A percentile compares a stretch with the other conserved stretches of the same genome.
Conservation (phyloP, 1,140 invertebrate species). For the Drosophila nikananu region DNA sequence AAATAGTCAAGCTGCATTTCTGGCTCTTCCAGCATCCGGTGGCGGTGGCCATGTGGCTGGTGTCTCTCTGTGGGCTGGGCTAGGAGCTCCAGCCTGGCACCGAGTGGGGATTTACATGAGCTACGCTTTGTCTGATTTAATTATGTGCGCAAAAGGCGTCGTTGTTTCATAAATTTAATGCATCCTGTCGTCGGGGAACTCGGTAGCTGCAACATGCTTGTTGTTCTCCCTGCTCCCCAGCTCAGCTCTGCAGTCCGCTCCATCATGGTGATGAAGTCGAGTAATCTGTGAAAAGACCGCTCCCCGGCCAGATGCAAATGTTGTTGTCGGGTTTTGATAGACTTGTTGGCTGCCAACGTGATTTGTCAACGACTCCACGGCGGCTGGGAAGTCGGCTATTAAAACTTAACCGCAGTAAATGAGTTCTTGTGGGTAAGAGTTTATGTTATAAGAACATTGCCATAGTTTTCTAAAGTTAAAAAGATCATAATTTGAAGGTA, state of each 20-base stretch:
- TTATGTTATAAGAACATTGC: background rate
- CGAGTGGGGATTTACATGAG: conserved; percentile 71
- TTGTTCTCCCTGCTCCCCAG: conserved; percentile 2
- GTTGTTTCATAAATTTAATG: conserved; percentile 83
- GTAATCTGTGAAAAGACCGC: conserved; percentile 30
- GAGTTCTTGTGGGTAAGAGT: background rate
- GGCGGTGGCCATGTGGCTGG: conserved; percentile 23
- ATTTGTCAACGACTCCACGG: conserved; percentile 60
- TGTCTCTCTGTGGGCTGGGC: conserved; percentile 41
- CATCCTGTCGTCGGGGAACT: conserved; percentile 68
- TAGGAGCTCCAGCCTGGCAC: conserved; percentile 4
- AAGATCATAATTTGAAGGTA: background rate
- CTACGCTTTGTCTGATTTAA: conserved; percentile 80
- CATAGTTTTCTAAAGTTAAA: background rate
- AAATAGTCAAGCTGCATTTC: conserved; percentile 82
- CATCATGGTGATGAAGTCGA: conserved; percentile 16
- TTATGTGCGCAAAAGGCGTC: conserved; percentile 81
- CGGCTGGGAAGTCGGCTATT: background rate
- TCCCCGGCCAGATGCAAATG: conserved; percentile 60
- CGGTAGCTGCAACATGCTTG: conserved; percentile 35
- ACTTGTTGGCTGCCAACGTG: conserved; percentile 76
- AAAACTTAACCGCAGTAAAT: conserved; percentile 3
- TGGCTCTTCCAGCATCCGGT: conserved; percentile 71
- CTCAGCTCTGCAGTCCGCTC: background rate
- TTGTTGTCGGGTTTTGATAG: conserved; percentile 75